Base-by-base conservation (phyloP, 1,140 invertebrate genomes). In the Drosophila triauraria region DNA sequence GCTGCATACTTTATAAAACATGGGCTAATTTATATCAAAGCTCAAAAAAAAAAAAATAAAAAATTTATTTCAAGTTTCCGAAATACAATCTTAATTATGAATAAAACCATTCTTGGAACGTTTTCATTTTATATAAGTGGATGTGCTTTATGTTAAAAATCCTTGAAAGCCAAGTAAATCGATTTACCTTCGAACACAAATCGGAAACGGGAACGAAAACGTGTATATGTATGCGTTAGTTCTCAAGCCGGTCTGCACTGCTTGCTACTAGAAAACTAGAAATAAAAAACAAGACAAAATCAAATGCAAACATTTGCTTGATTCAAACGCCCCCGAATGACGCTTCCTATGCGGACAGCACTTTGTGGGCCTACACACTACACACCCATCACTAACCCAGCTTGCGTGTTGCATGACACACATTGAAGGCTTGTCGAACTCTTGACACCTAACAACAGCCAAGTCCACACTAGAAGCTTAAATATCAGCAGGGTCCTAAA, bases 321-420 rank as follows among this genome's bases (percentile, higher is more conserved):
- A 58, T 58, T 58, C 44, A 25, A 15, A 48, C 15, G 27, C 27
- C 53, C 13, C 38, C 38, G 13, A 54, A 54, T 54, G 17, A 54
- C 17, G 15, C 48, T 75, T 35, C n/a, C 35, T 54, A 38, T 23
- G 50, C 38, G n/a, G 54, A 56, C 57, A 43, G 47, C 42, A 40
- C 44, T 60, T 71, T 75, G 61, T 53, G 20, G 51, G 51, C 12
- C 51, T 54, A 38, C 30, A 48, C 27, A 38, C 47, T 71, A 77
- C 53, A 80, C 61, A 43, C 54, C 38, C 59, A 64, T 68, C 48
- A 77, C 51, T 38, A 80, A 72, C 65, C 58, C 50, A 57, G 57
- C 65, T 79, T 79, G 56, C 60, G 64, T 71, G 53, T 43, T 75
- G 70, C 75, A 51, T 63, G 75, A 69, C 60, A 78, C 67, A 38